Evolutionary conservation across 2,888 invertebrate species (phyloP).

Genomic region (Psococerastis gibbosa): DNA sequence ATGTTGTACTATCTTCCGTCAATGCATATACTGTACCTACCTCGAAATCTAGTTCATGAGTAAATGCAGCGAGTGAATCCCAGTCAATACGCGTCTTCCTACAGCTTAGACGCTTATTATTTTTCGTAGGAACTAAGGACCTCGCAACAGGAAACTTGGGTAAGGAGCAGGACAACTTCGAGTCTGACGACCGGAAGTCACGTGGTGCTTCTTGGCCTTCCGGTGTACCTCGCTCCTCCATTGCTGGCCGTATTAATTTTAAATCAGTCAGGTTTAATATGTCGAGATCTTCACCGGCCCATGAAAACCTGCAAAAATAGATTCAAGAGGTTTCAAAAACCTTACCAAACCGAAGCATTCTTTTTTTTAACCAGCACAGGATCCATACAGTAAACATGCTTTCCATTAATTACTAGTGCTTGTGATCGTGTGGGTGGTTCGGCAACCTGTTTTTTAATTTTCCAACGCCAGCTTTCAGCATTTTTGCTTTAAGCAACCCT

Average conservation of each 20-base stretch:
- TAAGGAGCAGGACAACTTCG: not conserved
- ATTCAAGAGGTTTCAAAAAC: not conserved
- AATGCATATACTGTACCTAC: too few species aligned
- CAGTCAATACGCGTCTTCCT: not conserved
- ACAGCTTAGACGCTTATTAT: not conserved
- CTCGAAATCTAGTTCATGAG: not conserved
- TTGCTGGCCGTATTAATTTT: not conserved
- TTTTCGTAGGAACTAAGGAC: not conserved
- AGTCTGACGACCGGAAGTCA: not conserved
- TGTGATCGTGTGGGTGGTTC: too few species aligned
- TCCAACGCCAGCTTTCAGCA: too few species aligned
- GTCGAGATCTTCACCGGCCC: conserved; percentile 5
- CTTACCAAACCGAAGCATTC: too few species aligned
- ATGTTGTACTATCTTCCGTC: too few species aligned
- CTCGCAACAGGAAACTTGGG: not conserved
- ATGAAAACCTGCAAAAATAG: not conserved
- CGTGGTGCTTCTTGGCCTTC: conserved; percentile 14
- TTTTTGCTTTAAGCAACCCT: too few species aligned
- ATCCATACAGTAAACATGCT: too few species aligned
- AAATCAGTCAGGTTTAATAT: not conserved
- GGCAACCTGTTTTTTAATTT: too few species aligned
- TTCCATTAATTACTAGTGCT: too few species aligned
- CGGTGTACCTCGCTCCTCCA: conserved; percentile 12
- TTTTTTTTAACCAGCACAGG: too few species aligned
- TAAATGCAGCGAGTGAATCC: not conserved